Evolutionary conservation across 1,140 invertebrate genomes (phyloP), one percentile per base, ranked within the genome.

Genomic region (Stegodyphus dumicola): DNA sequence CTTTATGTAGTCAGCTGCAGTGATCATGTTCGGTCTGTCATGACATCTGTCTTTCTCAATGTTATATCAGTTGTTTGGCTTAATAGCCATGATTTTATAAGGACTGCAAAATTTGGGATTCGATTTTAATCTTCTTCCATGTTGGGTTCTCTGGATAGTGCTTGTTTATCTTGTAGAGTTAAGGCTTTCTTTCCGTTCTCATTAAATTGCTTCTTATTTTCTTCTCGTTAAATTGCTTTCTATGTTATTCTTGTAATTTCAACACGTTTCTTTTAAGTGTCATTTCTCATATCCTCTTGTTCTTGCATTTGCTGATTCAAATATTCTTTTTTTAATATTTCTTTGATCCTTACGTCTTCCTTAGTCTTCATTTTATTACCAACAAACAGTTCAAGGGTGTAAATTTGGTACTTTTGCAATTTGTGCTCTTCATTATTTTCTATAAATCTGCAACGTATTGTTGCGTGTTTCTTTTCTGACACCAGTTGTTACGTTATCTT

Each of bases 321-420:
- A 48, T 60, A 18, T n/a, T 77, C 74, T 51, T 80, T 56, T 6
- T 51, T 33, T 53, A 78, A 13, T 15, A 78, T 51, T 18, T 71
- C 52, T 54, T 52, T 69, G n/a, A 78, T 49, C 5, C 54, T 66
- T 13, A 78, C 5, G 17, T 78, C 65, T 9, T 78, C 76, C 7
- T 71, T 67, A 18, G 66, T 70, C 49, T 48, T 78, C 76, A 78
- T 78, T 18, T 66, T 17, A 18, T 67, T 53, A 10, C 64, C 65
- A 53, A 17, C 56, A 1, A 78, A 17, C 1, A 78, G 49, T 67
- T 78, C 65, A 52, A 66, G 0, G 76, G 76, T 6, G 76, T 17
- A 51, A 13, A 69, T 53, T 78, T 78, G 2, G 76, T 69, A 53
- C 49, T 69, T 5, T 7, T 17, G 10, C 4, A 52, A 7, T 9